Evolutionary conservation across 1,140 invertebrate species (phyloP), one percentile per base, ranked within the genome.

Genomic region (Orussus abietinus): DNA sequence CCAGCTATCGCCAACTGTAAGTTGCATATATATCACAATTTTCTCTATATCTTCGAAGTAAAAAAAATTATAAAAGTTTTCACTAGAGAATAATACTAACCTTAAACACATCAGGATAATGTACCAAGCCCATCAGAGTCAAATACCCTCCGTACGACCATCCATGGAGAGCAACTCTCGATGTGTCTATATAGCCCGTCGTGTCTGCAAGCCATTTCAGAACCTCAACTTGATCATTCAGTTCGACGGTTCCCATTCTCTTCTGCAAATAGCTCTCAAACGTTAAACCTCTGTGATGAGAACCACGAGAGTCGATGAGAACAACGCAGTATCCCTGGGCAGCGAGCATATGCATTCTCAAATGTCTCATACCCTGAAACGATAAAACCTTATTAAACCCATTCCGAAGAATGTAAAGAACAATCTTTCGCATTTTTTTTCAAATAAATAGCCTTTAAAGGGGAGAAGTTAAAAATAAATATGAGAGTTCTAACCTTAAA

Each of bases 81-180:
- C n/a, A n/a, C 11, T 29, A 32, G 22, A 32, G 9, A 33, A 38
- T 18, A 31, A 26, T 33, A 49, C 43, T 45, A 62, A 89, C 81
- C 74, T 91, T 92, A 64, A 93, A 93, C 30, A 90, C 74, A 45
- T 88, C 80, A 2, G 88, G 86, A 66, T 85, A 81, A 32, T 90
- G 88, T 51, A 86, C 86, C 12, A 93, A 68, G 3, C 84, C 90
- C 80, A 92, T 88, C 17, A 92, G 75, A 55, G 86, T 90, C 3
- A 92, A 76, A 70, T 92, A 92, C 13, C 89, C 87, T 19, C 94
- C 96, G 66, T 99, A 99, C 31, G 95, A 98, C 96, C 96, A 99
- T 4, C 96, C 96, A 65, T 96, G 92, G 53, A 99, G 91, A 4
- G 90, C 96, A 1, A 99, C 83, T 39, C 96, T 79, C 49, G 81